Evolutionary conservation across 2,888 invertebrate species (phyloP), one percentile per base, ranked within the genome.

Genomic region (Tridacna gigas): DNA sequence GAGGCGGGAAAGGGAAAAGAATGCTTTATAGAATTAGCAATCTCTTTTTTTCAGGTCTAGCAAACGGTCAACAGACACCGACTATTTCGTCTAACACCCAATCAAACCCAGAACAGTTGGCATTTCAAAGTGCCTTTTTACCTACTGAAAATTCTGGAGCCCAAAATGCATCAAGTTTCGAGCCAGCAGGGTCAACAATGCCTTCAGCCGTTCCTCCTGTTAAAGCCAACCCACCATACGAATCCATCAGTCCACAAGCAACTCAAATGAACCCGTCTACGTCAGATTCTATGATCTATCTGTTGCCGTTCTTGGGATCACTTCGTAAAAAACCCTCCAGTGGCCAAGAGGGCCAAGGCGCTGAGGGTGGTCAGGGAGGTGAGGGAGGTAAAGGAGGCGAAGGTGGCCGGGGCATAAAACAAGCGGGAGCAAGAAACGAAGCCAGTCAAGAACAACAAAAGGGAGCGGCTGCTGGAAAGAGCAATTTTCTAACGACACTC

Each of bases 171-270:
- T 65, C 25, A 11, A 28, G 37, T 37, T 7, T 37, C 2, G 7
- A 4, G 37, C 15, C 45, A 69, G 9, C 45, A 9, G 37, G 45
- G n/a, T 7, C 15, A 69, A 69, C 45, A 18, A 69, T 28, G 20
- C 69, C 45, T 12, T 18, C 69, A 45, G 47, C 20, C 28, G 69
- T 25, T 69, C 18, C 26, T 28, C 69, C 37, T 12, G 69, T 12
- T n/a, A 15, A 37, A n/a, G 22, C 45, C 28, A 69, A 69, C n/a
- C 69, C 69, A 69, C 1, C 69, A n/a, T 69, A 69, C 47, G n/a
- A 12, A 5, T 37, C 69, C 12, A n/a, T 69, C 47, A 47, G 28
- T n/a, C 25, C 45, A 22, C 45, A 18, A 20, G 69, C 7, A 45
- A 69, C 45, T 47, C 18, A 37, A 9, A 66, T 66, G 66, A 26